Base-by-base conservation (phyloP, 2,113 vertebrate species). In the Hirundichthys speculiger region DNA sequence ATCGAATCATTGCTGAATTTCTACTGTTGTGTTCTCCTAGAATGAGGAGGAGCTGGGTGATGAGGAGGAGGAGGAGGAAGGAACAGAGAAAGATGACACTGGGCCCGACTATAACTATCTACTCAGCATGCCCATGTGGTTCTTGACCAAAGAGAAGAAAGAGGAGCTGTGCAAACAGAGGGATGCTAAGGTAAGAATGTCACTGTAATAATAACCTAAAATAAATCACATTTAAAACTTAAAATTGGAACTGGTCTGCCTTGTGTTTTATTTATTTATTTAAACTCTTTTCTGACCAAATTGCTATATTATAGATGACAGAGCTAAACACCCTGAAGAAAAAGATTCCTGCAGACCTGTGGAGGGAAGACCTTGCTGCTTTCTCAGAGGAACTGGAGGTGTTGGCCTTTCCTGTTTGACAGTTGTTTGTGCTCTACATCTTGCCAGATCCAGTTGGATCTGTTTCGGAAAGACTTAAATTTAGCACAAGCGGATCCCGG, bases 91-190 rank as follows among this genome's bases (percentile, higher is more conserved):
- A 0, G 86, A 92, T 45, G 18, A 90, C 13, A 79, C 74, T 14
- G 97, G 96, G 1, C 95, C 95, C 0, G 96, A 98, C 76, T 99
- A 96, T 85, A 97, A 98, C 85, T 99, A 99, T 72, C 92, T 99
- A 50, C 94, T 99, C 12, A 95, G 92, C 77, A 98, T 99, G 98
- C 98, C 97, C 52, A 95, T 99, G 79, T 99, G 98, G 98, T 98
- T 90, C 78, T 79, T 99, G 72, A 98, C 94, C 34, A 99, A 98
- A 61, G 98, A 99, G 69, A 99, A 98, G 92, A 99, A 99, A 38
- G 97, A 99, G 18, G 98, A 99, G 59, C 91, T 99, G 16, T 98
- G 96, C 80, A 96, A 88, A 55, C 96, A 96, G 77, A 94, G 93
- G 55, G 93, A 95, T 63, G 88, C 88, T 15, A 99, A 98, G 93